Evolutionary conservation across 2,797 vertebrate species (phyloP).

Genomic region (Esox lucius): DNA sequence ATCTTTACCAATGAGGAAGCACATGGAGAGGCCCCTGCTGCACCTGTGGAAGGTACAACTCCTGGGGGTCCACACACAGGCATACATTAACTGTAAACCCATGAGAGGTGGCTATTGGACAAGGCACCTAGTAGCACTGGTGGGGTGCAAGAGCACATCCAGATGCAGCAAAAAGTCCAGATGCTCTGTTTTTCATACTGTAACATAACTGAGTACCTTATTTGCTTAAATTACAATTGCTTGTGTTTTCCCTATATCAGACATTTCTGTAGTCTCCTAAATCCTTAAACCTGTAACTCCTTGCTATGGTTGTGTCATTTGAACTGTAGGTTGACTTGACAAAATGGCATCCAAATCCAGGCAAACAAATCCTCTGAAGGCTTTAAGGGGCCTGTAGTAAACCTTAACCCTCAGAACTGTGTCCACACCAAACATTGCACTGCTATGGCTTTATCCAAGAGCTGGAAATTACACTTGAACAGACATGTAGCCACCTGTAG

Average conservation of each 20-base stretch:
- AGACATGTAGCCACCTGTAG: neutral
- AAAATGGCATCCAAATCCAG: neutral
- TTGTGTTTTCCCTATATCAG: neutral
- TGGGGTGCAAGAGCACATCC: neutral
- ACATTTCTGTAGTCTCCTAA: neutral
- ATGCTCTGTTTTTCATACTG: neutral
- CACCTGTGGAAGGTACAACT: slow-evolving; percentile 59
- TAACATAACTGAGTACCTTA: neutral
- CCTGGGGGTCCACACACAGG: too few relatives aligned
- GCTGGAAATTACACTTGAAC: slow-evolving; percentile 8
- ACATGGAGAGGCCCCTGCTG: slow-evolving; percentile 38
- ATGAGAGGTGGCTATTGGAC: too few relatives aligned
- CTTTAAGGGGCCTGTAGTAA: neutral
- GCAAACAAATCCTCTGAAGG: neutral
- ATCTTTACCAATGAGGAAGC: slow-evolving; percentile 31
- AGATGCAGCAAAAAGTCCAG: neutral
- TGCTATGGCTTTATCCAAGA: neutral
- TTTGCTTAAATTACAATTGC: neutral
- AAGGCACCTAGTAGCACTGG: neutral
- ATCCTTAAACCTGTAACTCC: neutral
- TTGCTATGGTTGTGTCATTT: neutral
- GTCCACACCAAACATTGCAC: neutral
- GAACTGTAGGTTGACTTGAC: neutral
- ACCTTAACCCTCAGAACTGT: neutral
- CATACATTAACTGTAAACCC: neutral